Evolutionary conservation across 1,140 invertebrate genomes (phyloP), one percentile per base, ranked within the genome.

Genomic region (Eufriesea mexicana): DNA sequence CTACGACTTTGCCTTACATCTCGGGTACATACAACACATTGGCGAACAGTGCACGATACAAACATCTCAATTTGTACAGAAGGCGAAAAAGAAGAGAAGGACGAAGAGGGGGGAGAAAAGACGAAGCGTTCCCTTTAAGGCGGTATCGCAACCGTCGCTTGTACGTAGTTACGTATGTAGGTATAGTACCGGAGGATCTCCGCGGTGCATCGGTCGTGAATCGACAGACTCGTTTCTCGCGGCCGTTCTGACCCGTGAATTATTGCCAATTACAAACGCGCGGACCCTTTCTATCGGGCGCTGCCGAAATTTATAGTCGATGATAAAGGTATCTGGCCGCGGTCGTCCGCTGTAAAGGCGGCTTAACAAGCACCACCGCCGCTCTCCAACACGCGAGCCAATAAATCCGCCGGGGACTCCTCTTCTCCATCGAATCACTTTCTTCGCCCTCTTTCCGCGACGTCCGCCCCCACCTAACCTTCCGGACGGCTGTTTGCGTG

Each of bases 231-330:
- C 55, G 64, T 59, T 68, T n/a, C 54, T 28, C n/a, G 61, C 35
- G 51, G 35, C 51, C n/a, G 28, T 55, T 35, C 45, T 45, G 16
- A 23, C 35, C 28, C 67, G 67, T 84, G 84, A 91, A 90, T 88
- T 90, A 91, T 86, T 86, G 85, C 84, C 89, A 89, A 90, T 90
- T 90, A 91, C 77, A 62, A 74, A 84, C 55, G 70, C 49, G 77
- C 25, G 77, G 54, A 59, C 54, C 68, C 68, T 73, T 76, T 83
- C 79, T 82, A 76, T 82, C 79, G 54, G 62, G 73, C 79, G 79
- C 64, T 74, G 84, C 85, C 86, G 68, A 90, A 93, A 92, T 92
- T 93, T 92, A 92, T 92, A 88, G 90, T 90, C 86, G 74, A 88
- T 90, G 89, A 91, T 91, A 92, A 90, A 92, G 86, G 83, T 88